Percentiles rank a stretch among this genome's conserved stretches.
These are phyloP conservation scores for Hydropotes inermis DNA, from an alignment of 2,113 vertebrate genomes.

Conservation along the genomic window DNA sequence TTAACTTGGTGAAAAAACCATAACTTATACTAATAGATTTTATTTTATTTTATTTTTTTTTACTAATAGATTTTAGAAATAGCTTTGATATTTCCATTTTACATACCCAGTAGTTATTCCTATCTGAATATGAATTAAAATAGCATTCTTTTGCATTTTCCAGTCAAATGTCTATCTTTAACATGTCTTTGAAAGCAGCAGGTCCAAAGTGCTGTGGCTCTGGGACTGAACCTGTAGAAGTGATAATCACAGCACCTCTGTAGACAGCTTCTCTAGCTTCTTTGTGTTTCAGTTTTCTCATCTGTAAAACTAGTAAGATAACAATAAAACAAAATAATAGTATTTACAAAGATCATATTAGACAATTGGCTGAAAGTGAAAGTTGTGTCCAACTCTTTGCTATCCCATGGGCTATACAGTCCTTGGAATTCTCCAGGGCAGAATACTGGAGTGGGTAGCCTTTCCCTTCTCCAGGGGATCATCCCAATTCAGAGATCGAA, in stretches of 20 bases:
- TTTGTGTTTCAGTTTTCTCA: background rate
- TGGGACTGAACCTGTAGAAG: background rate
- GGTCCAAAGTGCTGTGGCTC: background rate
- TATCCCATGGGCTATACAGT: background rate
- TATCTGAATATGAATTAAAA: background rate
- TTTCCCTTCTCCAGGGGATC: background rate
- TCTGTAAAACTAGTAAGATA: background rate
- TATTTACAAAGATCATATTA: background rate
- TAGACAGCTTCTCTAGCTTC: background rate
- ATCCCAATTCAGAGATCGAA: background rate
- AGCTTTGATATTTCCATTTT: background rate
- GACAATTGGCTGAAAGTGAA: background rate
- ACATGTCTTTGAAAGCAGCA: background rate
- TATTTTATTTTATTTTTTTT: background rate
- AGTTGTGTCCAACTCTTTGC: rapidly evolving
- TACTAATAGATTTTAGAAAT: background rate
- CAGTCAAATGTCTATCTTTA: background rate
- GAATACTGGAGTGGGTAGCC: background rate
- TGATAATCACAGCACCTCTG: background rate
- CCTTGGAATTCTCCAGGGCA: background rate
- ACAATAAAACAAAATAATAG: background rate
- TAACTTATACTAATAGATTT: background rate
- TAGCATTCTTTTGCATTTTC: background rate
- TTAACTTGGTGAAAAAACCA: background rate
- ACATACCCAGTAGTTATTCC: background rate